Evolutionary conservation across 2,888 invertebrate species (phyloP), one percentile per base, ranked within the genome.

Genomic region (Microplitis deprimator): DNA sequence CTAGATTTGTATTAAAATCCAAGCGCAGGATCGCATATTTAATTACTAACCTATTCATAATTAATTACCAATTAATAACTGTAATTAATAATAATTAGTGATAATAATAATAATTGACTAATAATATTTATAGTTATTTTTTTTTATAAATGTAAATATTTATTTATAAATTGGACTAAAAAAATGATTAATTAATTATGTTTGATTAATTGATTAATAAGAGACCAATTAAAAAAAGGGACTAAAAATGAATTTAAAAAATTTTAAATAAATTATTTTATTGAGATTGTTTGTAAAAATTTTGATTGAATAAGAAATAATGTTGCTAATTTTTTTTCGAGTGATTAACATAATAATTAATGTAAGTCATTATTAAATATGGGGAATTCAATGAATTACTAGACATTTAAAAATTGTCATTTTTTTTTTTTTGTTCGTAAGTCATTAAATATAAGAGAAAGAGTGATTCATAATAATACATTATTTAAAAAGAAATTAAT

Each of bases 1-100:
- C 41, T 68, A 68, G 68, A 68, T 68, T 68, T 68, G 68, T 68
- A 68, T 50, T 68, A 68, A 41, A 17, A 16, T 16, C 50, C 68
- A 68, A 68, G 17, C 20, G 68, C 40, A 16, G 20, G 50, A 68
- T 17, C 7, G 20, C 29, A 41, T 67, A 65, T 65, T 29, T 65
- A 65, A 65, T 65, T 65, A 65, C 7, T 65, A 29, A 29, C 29
- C 4, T 29, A 29, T 29, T 29, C 3, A 67, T 13, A 13, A 67
- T 38, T 67, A 38, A 67, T 67, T 38, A 67, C 39, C 5, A 39
- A 16, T 17, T 29, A 65, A 65, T 65, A 38, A 65, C 13, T 38
- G 39, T 10, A 3, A 39, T 13, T 38, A 62, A 17, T 62, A 62
- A 62, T 62, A 67, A 67, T 67, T n/a, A 67, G 8, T 50, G 10